These are phyloP conservation scores for Arrhamphus sclerolepis DNA, from an alignment of 2,797 vertebrate genomes.

Conservation along the genomic window DNA sequence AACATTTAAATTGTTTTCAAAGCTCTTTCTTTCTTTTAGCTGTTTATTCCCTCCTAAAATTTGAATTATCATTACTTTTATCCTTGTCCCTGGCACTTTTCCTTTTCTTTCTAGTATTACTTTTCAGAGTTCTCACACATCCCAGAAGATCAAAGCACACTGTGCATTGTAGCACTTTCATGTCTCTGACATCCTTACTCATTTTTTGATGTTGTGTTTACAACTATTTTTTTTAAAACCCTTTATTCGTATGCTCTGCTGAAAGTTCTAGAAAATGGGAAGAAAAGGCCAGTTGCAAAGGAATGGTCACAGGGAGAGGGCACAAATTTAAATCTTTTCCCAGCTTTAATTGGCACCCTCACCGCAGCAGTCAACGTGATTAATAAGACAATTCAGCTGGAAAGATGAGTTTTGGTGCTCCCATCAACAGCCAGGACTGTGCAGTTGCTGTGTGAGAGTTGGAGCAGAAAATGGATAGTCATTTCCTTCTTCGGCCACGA, in stretches of 20 bases:
- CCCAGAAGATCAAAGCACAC: slow-evolving; percentile 63
- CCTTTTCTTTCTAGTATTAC: slow-evolving; percentile 42
- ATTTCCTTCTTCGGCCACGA: slow-evolving; percentile 73
- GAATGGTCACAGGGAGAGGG: slow-evolving; percentile 5
- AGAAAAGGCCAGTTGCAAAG: slow-evolving; percentile 22
- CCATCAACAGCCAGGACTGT: slow-evolving; percentile 58
- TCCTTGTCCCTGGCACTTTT: slow-evolving; percentile 65
- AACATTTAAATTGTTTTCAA: slow-evolving; percentile 44
- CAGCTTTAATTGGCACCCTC: slow-evolving; percentile 66
- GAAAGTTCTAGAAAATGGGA: slow-evolving; percentile 45
- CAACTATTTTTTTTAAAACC: slow-evolving; percentile 38
- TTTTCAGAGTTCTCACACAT: slow-evolving; percentile 54
- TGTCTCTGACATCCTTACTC: slow-evolving; percentile 38
- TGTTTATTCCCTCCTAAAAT: slow-evolving; percentile 59
- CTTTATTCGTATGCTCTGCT: slow-evolving; percentile 3
- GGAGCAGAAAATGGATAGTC: slow-evolving; percentile 75
- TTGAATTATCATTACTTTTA: slow-evolving; percentile 72
- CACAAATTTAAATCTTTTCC: slow-evolving; percentile 57
- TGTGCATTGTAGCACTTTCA: slow-evolving; percentile 51
- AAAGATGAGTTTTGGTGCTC: slow-evolving; percentile 62
- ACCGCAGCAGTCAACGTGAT: slow-evolving; percentile 49
- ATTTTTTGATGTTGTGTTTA: slow-evolving; percentile 59
- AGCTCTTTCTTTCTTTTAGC: slow-evolving; percentile 51
- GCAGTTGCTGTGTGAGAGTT: slow-evolving; percentile 56
- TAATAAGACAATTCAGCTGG: slow-evolving; percentile 60